Evolutionary conservation across 2,113 vertebrate species (phyloP).

Genomic region (Clarias magur): DNA sequence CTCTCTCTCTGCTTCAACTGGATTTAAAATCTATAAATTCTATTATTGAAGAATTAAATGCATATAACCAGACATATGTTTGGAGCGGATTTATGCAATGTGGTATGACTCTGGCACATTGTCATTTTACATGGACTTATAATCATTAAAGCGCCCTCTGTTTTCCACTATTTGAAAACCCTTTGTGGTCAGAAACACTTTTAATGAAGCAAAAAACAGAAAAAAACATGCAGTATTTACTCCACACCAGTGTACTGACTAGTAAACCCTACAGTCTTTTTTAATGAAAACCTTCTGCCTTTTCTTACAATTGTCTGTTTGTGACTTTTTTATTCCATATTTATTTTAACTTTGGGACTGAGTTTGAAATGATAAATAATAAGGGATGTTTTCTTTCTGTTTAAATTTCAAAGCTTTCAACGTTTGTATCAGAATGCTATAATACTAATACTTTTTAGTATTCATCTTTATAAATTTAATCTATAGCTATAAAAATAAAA

Average conservation of each 20-base stretch:
- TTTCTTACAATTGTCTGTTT: slow-evolving; percentile 63
- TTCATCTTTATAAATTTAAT: too few relatives aligned
- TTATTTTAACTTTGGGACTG: slow-evolving; percentile 51
- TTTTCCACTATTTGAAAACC: slow-evolving; percentile 65
- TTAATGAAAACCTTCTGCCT: slow-evolving; percentile 69
- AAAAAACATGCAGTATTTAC: slow-evolving; percentile 66
- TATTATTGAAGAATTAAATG: slow-evolving; percentile 18
- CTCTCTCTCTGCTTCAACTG: neutral
- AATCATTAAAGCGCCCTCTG: slow-evolving; percentile 54
- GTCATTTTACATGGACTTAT: slow-evolving; percentile 37
- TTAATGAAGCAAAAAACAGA: slow-evolving; percentile 70
- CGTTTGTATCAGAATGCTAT: neutral
- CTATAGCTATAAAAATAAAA: too few relatives aligned
- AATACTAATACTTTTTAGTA: neutral
- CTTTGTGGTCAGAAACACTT: slow-evolving; percentile 61
- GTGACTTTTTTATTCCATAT: slow-evolving; percentile 43
- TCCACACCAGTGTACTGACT: slow-evolving; percentile 63
- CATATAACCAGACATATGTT: slow-evolving; percentile 26
- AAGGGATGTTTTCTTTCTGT: neutral
- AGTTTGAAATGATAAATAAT: slow-evolving; percentile 48
- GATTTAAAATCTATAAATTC: neutral
- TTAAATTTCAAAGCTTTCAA: neutral
- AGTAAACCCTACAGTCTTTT: slow-evolving; percentile 62
- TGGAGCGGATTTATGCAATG: slow-evolving; percentile 32
- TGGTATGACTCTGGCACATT: slow-evolving; percentile 46